Evolutionary conservation across 2,888 invertebrate genomes (phyloP).

Genomic region (Fragum whitleyi): DNA sequence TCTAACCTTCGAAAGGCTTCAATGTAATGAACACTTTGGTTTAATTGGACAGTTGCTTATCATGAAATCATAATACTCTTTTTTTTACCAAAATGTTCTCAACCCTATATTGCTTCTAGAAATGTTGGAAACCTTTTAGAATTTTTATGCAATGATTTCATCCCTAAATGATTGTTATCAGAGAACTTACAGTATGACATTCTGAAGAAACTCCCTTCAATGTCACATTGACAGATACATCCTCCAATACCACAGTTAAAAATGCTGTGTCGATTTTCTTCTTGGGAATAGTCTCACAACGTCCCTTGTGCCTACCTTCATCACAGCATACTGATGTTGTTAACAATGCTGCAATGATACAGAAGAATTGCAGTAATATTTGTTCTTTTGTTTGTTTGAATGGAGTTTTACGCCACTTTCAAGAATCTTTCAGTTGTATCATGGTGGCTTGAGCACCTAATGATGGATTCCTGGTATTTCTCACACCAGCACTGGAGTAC

Average conservation of each 20-base stretch:
- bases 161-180: no score
- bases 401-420: no score
- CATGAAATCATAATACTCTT: no score
- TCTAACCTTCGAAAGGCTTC: no score
- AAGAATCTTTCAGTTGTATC: not conserved
- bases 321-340: not conserved
- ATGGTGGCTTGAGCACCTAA: not conserved
- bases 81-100: no score
- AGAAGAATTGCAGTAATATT: not conserved
- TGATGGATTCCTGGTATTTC: not conserved
- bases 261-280: constrained; percentile 50
- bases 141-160: no score
- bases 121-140: no score
- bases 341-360: constrained; percentile 3
- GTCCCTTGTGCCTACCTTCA: not conserved
- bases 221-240: constrained; percentile 31
- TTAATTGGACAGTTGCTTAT: no score
- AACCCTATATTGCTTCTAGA: no score
- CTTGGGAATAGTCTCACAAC: constrained; percentile 4
- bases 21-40: no score
- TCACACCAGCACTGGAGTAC: not conserved
- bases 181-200: constrained; percentile 50
- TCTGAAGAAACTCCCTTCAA: constrained; percentile 41
- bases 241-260: constrained; percentile 27
- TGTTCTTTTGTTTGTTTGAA: not conserved